phyloP scores from a whole-genome alignment of 2,888 invertebrate species.

The Anagyrus pseudococci region DNA sequence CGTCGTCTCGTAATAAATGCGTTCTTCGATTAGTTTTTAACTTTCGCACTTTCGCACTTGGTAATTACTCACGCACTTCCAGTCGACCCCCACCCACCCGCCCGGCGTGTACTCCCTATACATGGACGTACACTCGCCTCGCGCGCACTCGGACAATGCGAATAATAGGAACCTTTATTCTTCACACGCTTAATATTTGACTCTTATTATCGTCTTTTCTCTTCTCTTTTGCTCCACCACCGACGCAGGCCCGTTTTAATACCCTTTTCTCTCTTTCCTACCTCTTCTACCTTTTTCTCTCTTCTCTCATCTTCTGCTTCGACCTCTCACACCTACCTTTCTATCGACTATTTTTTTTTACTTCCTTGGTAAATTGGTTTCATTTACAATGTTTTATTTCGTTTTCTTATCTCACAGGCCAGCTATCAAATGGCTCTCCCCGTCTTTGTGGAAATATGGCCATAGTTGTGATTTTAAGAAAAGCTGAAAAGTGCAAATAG shows the following conservation, averaged over 20 bases:
- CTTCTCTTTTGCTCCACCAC: too few species aligned
- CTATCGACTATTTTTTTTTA: neutral
- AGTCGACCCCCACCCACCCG: too few species aligned
- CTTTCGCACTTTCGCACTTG: neutral
- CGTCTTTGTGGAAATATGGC: too few species aligned
- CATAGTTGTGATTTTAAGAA: too few species aligned
- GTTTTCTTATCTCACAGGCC: too few species aligned
- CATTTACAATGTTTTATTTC: neutral
- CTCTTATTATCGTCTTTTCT: too few species aligned
- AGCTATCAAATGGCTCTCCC: too few species aligned
- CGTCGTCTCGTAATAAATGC: conserved; percentile 37
- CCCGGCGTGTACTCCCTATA: neutral
- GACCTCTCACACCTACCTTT: too few species aligned
- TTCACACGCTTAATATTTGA: too few species aligned
- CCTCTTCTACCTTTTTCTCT: neutral
- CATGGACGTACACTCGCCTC: neutral
- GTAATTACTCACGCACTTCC: too few species aligned
- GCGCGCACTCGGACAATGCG: neutral
- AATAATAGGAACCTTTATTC: neutral
- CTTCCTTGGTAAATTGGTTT: conserved; percentile 15
- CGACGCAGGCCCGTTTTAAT: neutral
- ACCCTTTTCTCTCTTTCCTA: neutral
- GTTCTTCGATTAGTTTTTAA: conserved; percentile 36
- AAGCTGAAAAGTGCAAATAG: too few species aligned
- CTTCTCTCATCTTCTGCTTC: neutral